Percentiles rank a stretch among this genome's conserved stretches.
Conservation (phyloP, 2,888 invertebrate genomes). For the Cacoxenus indagator region DNA sequence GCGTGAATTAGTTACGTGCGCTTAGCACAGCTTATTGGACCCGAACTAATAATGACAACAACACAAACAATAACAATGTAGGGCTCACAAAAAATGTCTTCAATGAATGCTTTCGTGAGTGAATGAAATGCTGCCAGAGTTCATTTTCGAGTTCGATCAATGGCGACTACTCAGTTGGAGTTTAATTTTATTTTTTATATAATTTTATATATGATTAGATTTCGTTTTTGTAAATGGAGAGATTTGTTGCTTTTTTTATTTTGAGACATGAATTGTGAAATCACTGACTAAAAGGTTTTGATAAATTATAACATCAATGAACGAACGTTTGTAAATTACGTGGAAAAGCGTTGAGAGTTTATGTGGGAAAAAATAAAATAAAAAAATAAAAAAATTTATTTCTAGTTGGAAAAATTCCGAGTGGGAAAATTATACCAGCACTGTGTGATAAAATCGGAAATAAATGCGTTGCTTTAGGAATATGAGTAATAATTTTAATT, state of each 20-base stretch:
- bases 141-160: background rate
- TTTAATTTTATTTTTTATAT: background rate
- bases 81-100: background rate
- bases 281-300: constrained; percentile 65
- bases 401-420: background rate
- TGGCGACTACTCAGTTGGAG: background rate
- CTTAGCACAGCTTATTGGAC: background rate
- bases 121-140: background rate
- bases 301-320: constrained; percentile 50
- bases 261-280: constrained; percentile 62
- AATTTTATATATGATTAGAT: too few relatives aligned
- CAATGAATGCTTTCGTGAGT: background rate
- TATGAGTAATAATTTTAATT: too few relatives aligned
- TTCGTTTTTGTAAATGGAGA: constrained; percentile 6
- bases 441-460: too few relatives aligned
- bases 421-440: background rate
- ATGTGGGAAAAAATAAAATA: constrained; percentile 7
- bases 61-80: constrained; percentile 2
- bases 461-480: too few relatives aligned
- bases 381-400: background rate
- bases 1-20: constrained; percentile 55
- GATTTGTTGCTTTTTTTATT: constrained; percentile 35
- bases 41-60: background rate
- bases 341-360: constrained; percentile 5
- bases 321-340: background rate